Evolutionary conservation across 2,888 invertebrate genomes (phyloP).

Genomic region (Automeris io): DNA sequence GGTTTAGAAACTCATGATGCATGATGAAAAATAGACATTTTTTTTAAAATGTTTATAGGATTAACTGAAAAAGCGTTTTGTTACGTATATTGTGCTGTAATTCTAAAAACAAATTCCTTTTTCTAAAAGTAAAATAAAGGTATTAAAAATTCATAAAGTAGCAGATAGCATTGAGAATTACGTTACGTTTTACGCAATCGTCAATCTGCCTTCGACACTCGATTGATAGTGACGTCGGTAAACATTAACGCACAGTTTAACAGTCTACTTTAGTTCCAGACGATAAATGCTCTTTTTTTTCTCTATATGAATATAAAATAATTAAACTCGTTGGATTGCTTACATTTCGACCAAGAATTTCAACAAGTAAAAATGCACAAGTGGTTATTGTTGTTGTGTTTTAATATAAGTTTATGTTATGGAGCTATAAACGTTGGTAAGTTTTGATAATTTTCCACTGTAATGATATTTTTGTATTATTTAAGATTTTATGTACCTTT

Average conservation of each 20-base stretch:
- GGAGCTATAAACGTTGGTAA: slow-evolving; percentile 49
- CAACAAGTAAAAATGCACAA: slow-evolving; percentile 6
- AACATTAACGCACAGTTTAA: slow-evolving; percentile 16
- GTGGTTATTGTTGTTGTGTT: slow-evolving; percentile 22
- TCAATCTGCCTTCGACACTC: slow-evolving; percentile 12
- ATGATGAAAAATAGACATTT: too few species aligned
- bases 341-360: slow-evolving; percentile 12
- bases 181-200: slow-evolving; percentile 47
- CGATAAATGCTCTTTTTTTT: slow-evolving; percentile 24
- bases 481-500: too few species aligned
- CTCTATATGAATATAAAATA: slow-evolving; percentile 4
- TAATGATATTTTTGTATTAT: background rate
- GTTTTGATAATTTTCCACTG: slow-evolving; percentile 16
- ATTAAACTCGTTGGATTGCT: background rate
- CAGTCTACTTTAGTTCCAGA: slow-evolving; percentile 16
- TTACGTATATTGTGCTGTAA: too few species aligned
- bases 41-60: too few species aligned
- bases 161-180: slow-evolving; percentile 46
- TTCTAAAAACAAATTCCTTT: too few species aligned
- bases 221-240: slow-evolving; percentile 8
- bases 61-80: too few species aligned
- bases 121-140: background rate
- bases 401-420: slow-evolving; percentile 27
- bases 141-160: slow-evolving; percentile 17
- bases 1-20: too few species aligned